Base-by-base conservation (phyloP, 1,140 invertebrate species). In the Ditylenchus dipsaci region DNA sequence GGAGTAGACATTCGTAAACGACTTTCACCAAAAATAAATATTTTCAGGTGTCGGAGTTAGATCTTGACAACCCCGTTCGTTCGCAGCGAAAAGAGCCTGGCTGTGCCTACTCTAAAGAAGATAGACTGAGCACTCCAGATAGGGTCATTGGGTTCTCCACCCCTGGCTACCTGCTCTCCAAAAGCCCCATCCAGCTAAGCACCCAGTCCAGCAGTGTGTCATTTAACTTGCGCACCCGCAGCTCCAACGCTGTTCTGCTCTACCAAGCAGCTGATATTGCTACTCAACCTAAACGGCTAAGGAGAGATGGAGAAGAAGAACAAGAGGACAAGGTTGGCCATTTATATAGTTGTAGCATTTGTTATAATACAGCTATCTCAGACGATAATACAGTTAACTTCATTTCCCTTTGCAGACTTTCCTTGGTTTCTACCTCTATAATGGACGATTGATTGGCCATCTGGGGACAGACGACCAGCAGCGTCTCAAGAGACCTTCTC, bases 391-490 rank as follows among this genome's bases (percentile, higher is more conserved):
- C 23, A 21, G 23, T 8, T 61, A 19, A 61, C n/a, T n/a, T 5
- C 3, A 21, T 43, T 61, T 3, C 38, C 19, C 29, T 43, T 61
- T 70, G 17, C 42, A 66, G 58, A 61, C 68, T 19, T 82, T 77
- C 63, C 71, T 82, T 49, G 81, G 76, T 21, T 73, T 83, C 70
- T 81, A 82, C 47, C 57, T 82, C 1, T 70, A 74, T 73, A 66
- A 76, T 58, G 80, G 80, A 11, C 75, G 69, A 33, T 47, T 82
- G 13, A 73, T 75, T 53, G 65, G 72, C 23, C 81, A 83, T 45
- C 67, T 83, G 26, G 81, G 79, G n/a, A 74, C 74, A 49, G 78
- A 78, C 21, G 15, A 47, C 1, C 11, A 45, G 26, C 72, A 72
- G 21, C 59, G 78, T 7, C 26, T 62, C 11, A 68, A 83, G 59